A percentile compares a stretch with the other conserved stretches of the same genome.
phyloP scores from a whole-genome alignment of 1,140 invertebrate genomes.

The Batillaria attramentaria region DNA sequence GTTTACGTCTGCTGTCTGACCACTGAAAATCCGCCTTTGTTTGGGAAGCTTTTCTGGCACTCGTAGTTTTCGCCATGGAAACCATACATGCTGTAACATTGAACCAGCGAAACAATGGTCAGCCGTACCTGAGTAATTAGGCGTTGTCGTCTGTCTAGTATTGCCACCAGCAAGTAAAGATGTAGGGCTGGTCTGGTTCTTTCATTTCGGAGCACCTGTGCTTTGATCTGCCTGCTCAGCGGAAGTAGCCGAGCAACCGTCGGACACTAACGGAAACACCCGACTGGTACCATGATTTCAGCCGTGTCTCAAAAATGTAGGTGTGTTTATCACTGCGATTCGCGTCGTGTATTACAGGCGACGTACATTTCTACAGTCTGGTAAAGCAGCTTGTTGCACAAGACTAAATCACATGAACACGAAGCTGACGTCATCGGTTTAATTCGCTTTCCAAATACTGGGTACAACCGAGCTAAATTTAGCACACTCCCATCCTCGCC shows the following conservation, averaged over 20 bases:
- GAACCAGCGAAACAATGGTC: too few species aligned
- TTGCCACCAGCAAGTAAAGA: too few species aligned
- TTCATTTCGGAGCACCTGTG: constrained; percentile 34
- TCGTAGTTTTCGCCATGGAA: constrained; percentile 7
- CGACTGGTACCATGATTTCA: constrained; percentile 24
- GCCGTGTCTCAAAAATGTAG: too few species aligned
- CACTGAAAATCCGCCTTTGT: constrained; percentile 11
- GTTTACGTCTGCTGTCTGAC: constrained; percentile 36
- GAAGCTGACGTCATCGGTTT: constrained; percentile 27
- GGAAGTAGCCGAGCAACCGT: constrained; percentile 35
- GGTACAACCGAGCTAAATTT: constrained; percentile 13
- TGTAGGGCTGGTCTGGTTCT: not conserved
- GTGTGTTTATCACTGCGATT: too few species aligned
- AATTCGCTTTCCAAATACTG: constrained; percentile 14
- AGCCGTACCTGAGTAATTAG: too few species aligned
- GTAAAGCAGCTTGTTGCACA: too few species aligned
- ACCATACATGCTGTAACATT: too few species aligned
- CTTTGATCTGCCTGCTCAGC: constrained; percentile 29
- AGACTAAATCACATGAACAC: too few species aligned
- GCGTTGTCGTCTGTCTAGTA: too few species aligned
- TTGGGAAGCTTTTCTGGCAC: not conserved
- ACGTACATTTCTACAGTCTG: too few species aligned
- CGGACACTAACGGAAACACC: constrained; percentile 31
- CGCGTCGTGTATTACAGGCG: too few species aligned
- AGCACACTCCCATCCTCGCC: too few species aligned